These are phyloP conservation scores for Pimpla rufipes DNA, from an alignment of 2,888 invertebrate genomes.

Conservation along the genomic window DNA sequence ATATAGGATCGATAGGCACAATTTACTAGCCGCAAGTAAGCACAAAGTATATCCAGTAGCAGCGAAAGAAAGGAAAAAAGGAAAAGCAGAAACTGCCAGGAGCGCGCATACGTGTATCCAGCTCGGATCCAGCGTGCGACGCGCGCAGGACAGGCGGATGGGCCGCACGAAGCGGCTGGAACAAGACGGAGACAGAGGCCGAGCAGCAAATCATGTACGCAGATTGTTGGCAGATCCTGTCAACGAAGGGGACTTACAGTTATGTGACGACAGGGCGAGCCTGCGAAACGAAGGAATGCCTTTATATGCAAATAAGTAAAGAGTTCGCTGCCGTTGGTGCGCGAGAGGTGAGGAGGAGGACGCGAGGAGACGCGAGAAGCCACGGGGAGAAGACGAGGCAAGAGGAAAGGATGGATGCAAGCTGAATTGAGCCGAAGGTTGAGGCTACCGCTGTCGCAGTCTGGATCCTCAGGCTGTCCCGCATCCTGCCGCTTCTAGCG, in stretches of 20 bases:
- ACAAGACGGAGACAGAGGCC: constrained; percentile 54
- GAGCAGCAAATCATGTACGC: constrained; percentile 83
- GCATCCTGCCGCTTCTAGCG: constrained; percentile 8
- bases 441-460: constrained; percentile 46
- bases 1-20: constrained; percentile 35
- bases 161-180: constrained; percentile 3
- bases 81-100: constrained; percentile 36
- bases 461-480: constrained; percentile 32
- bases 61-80: constrained; percentile 27
- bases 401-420: constrained; percentile 68
- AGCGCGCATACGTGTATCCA: constrained; percentile 1
- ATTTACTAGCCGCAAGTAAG: constrained; percentile 4
- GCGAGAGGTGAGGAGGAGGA: constrained; percentile 34
- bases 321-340: constrained; percentile 68
- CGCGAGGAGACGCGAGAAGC: constrained; percentile 52
- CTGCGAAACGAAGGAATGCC: constrained; percentile 83
- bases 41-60: background rate
- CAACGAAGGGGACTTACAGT: constrained; percentile 83
- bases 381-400: constrained; percentile 42
- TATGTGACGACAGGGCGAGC: constrained; percentile 81
- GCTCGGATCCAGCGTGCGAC: background rate
- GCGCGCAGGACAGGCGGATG: constrained; percentile 3
- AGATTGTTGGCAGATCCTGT: constrained; percentile 85
- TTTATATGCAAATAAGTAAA: constrained; percentile 84
- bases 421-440: constrained; percentile 68